Base-by-base conservation (phyloP, 2,888 invertebrate genomes). In the Cryptocheilus praepositus region DNA sequence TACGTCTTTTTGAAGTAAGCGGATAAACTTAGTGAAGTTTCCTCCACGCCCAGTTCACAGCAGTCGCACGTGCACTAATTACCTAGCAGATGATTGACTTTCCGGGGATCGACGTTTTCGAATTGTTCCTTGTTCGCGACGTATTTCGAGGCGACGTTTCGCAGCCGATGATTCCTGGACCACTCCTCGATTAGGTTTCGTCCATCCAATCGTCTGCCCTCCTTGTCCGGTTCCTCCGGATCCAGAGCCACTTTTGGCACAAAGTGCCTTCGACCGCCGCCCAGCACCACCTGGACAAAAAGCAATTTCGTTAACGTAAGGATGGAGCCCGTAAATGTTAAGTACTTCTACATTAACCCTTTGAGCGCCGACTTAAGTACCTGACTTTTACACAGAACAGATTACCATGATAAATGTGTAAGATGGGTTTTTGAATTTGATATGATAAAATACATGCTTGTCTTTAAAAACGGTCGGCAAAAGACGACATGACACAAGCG, bases 151-250 rank as follows among this genome's bases (percentile, higher is more conserved):
- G 92, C 89, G n/a, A 93, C 87, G 55, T 91, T 91, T 66, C 93
- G 90, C 73, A 93, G 91, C 80, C 93, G 94, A 89, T 94, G 93
- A 85, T 94, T 94, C 76, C 94, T 89, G 0, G 93, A 91, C 95
- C 95, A 95, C 85, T 94, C 94, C 87, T 95, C 93, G 65, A 95
- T 93, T 61, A 95, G 91, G 88, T 95, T 94, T 70, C 94, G 90
- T 0, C 94, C 94, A 83, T 95, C 95, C 18, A 94, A 89, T 74
- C 94, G 90, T 79, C 94, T 90, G 0, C 94, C 94, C 85, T 94
- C 93, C 71, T 94, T 92, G 69, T 92, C 92, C 0, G 92, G 91
- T 83, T 92, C 92, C 83, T 94, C 94, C 0, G 93, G 93, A 81
- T 94, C 94, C 76, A 90, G 89, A 0, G 93, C 93, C 43, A 94